phyloP scores from a whole-genome alignment of 2,113 vertebrate genomes.

The Anolis sagrei region DNA sequence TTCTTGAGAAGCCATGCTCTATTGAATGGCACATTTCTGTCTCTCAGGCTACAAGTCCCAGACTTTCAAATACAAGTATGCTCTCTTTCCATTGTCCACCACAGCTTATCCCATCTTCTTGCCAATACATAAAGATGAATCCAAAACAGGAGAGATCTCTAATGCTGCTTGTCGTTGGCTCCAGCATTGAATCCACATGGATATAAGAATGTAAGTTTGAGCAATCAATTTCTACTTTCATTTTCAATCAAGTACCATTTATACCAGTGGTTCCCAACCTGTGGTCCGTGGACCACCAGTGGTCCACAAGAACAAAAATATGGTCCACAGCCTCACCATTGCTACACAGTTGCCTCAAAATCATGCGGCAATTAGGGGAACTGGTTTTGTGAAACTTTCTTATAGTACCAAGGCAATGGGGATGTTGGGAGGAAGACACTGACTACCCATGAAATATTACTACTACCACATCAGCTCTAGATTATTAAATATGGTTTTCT shows the following conservation, averaged over 20 bases:
- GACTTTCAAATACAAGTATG: neutral
- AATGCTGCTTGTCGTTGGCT: neutral
- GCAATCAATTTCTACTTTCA: neutral
- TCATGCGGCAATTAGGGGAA: too few relatives aligned
- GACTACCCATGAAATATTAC: too few relatives aligned
- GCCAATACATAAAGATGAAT: neutral
- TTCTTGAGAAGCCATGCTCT: neutral
- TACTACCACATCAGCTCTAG: too few relatives aligned
- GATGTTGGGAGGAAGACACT: too few relatives aligned
- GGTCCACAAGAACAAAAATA: too few relatives aligned
- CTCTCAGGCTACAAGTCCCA: neutral
- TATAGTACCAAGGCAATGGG: too few relatives aligned
- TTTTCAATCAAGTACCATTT: neutral
- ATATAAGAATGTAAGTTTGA: neutral
- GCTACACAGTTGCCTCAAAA: too few relatives aligned
- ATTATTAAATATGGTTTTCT: too few relatives aligned
- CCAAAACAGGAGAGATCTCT: neutral
- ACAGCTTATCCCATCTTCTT: neutral
- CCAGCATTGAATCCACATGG: neutral
- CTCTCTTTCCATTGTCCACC: neutral
- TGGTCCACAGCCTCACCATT: too few relatives aligned
- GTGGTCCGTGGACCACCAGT: too few relatives aligned
- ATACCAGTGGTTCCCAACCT: too few relatives aligned
- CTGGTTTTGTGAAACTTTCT: too few relatives aligned
- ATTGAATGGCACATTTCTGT: neutral